Conservation (phyloP, 2,888 invertebrate genomes). For the Volucella bombylans region DNA sequence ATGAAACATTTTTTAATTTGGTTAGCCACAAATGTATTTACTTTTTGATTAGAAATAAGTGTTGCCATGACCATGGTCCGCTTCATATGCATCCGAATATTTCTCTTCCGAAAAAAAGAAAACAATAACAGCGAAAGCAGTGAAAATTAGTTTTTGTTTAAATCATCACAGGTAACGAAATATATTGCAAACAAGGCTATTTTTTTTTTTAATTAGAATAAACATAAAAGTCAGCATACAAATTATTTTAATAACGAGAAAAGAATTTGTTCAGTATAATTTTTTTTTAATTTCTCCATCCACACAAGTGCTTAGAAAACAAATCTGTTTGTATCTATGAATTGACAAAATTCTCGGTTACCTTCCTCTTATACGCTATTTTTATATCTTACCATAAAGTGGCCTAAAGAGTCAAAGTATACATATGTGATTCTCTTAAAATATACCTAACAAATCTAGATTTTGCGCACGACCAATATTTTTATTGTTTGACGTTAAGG, state of each 20-base stretch:
- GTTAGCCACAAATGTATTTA: constrained; percentile 9
- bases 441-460: constrained; percentile 20
- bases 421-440: constrained; percentile 36
- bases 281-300: constrained; percentile 39
- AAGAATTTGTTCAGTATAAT: constrained; percentile 31
- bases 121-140: constrained; percentile 33
- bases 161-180: constrained; percentile 42
- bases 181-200: no score
- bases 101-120: constrained; percentile 36
- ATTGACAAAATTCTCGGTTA: constrained; percentile 31
- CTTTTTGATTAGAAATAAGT: constrained; percentile 12
- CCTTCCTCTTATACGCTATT: constrained; percentile 49
- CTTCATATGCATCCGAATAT: constrained; percentile 36
- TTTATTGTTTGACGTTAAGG: no score
- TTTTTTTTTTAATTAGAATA: background rate
- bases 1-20: background rate
- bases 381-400: constrained; percentile 26
- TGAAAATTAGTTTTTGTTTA: constrained; percentile 16
- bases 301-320: constrained; percentile 29
- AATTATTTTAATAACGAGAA: constrained; percentile 17
- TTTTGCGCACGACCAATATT: constrained; percentile 36
- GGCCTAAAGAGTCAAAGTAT: constrained; percentile 21
- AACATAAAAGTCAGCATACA: background rate
- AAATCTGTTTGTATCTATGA: constrained; percentile 58
- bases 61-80: constrained; percentile 41